Base-by-base conservation (phyloP, 2,888 invertebrate genomes). In the Erannis defoliaria region DNA sequence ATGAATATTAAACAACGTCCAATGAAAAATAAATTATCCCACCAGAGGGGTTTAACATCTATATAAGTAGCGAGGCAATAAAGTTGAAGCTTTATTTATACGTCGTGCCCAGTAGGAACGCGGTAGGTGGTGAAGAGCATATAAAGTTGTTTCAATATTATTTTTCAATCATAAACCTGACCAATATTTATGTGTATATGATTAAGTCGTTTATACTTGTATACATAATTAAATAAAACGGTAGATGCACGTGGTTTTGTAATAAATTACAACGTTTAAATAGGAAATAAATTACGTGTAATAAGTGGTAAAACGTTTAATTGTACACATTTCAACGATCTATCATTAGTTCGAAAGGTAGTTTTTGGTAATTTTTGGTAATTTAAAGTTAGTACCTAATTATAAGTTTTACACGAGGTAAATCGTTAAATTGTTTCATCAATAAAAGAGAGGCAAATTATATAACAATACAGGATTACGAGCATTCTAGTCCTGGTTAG, bases 181-280 rank as follows among this genome's bases (percentile, higher is more conserved):
- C 64, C 67, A 71, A 73, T 77, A 71, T 78, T 77, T 75, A 76
- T 73, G 71, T 72, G 63, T 63, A 68, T 77, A 77, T 81, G 74
- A 83, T 81, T 79, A 74, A 80, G 78, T 70, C 66, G 71, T 79
- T 73, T 77, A 74, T 70, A 55, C 63, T 64, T 68, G 61, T 71
- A 54, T 72, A 58, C 49, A 62, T 70, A 61, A 71, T 71, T 70
- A 72, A 70, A 57, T 59, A 61, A 56, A 21, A 40, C 62, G 51
- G 62, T 55, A 33, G 46, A 59, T 48, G 54, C 46, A 33, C 46
- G 40, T 35, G 62, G 56, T 56, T 53, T 42, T 0, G 62, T 62
- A 33, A 56, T 62, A 62, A 62, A 55, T 62, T 42, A 40, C 3
- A n/a, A 26, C 49, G 54, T 46, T 54, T 18, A 49, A 54, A 54